phyloP scores from a whole-genome alignment of 2,113 vertebrate genomes.

The Erythrocercus mccallii region DNA sequence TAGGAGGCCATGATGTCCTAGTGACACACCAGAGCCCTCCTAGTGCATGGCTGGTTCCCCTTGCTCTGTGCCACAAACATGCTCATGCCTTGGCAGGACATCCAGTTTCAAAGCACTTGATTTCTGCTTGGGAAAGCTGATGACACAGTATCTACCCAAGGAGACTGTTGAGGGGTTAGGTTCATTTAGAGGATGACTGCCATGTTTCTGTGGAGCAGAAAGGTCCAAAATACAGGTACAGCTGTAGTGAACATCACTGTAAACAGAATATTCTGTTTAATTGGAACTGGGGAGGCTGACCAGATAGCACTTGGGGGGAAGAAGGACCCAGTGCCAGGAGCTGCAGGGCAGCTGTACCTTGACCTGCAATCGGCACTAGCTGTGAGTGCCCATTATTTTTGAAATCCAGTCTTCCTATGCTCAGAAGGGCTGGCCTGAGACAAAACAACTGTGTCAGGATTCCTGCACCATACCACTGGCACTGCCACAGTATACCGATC shows the following conservation, averaged over 20 bases:
- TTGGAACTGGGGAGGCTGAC: background rate
- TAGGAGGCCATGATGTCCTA: background rate
- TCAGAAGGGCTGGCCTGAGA: background rate
- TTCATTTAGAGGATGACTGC: background rate
- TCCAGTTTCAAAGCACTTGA: background rate
- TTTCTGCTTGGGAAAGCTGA: background rate
- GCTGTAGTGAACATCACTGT: background rate
- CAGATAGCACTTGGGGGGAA: background rate
- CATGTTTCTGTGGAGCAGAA: background rate
- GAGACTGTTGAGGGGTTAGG: background rate
- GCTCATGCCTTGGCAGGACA: rapidly evolving
- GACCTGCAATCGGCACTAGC: background rate
- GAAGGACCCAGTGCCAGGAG: background rate
- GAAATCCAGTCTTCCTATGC: rapidly evolving
- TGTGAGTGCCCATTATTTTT: background rate
- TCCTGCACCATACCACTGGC: background rate
- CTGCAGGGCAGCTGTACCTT: background rate
- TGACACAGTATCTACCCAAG: background rate
- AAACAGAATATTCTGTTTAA: background rate
- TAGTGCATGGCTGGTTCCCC: background rate
- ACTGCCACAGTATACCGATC: rapidly evolving
- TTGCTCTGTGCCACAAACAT: background rate
- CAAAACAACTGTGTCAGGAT: background rate
- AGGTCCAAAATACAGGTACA: background rate
- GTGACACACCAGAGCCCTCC: background rate